Conservation (phyloP, 92 coral and sea anemone genomes). For the Plumapathes pennacea region DNA sequence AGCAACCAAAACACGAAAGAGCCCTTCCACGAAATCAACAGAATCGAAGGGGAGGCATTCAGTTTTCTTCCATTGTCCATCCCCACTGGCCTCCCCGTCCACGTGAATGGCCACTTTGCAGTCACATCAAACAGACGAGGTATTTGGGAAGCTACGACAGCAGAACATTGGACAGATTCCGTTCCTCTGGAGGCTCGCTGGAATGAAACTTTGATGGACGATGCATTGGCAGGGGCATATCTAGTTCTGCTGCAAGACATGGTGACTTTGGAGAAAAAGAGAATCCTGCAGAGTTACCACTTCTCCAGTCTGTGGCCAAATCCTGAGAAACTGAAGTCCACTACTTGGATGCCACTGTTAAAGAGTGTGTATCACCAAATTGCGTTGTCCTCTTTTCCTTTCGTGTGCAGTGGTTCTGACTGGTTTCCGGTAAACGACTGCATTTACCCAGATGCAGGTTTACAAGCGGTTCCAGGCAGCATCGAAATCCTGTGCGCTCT, state of each 20-base stretch:
- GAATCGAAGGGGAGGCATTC: slow-evolving; percentile 64
- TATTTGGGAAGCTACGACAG: slow-evolving; percentile 73
- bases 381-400: slow-evolving; percentile 30
- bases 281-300: slow-evolving; percentile 31
- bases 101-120: slow-evolving; percentile 79
- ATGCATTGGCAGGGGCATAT: slow-evolving; percentile 64
- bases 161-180: slow-evolving; percentile 25
- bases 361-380: slow-evolving; percentile 61
- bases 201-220: slow-evolving; percentile 76
- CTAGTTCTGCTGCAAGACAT: slow-evolving; percentile 58
- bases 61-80: slow-evolving; percentile 82
- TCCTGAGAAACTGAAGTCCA: slow-evolving; percentile 47
- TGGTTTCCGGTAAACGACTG: slow-evolving; percentile 53
- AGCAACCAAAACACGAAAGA: background rate
- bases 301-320: slow-evolving; percentile 78
- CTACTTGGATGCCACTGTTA: slow-evolving; percentile 68
- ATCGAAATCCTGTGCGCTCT: slow-evolving; percentile 33
- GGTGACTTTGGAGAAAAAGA: slow-evolving; percentile 24
- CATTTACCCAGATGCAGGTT: slow-evolving; percentile 48
- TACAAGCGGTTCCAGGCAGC: slow-evolving; percentile 50
- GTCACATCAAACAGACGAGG: slow-evolving; percentile 81
- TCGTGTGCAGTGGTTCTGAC: slow-evolving; percentile 54
- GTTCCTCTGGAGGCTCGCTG: slow-evolving; percentile 77
- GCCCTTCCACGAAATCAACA: background rate
- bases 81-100: slow-evolving; percentile 77